Conservation (phyloP, 1,140 invertebrate species). For the Atta colombica region DNA sequence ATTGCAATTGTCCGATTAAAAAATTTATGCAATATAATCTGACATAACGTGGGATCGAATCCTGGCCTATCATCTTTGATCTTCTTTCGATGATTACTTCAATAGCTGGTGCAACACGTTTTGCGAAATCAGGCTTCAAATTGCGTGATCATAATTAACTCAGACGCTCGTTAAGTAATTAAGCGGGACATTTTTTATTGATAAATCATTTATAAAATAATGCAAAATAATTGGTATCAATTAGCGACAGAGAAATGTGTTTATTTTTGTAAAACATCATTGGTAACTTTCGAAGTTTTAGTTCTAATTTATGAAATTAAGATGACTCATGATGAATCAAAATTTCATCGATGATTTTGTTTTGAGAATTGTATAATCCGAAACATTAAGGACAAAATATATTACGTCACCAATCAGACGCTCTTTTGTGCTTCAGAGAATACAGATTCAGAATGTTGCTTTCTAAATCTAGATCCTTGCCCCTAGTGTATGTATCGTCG, state of each 20-base stretch:
- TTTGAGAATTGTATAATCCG: background rate
- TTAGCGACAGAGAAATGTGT: background rate
- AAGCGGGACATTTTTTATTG: background rate
- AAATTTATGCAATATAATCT: constrained; percentile 43
- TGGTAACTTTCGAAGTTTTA: constrained; percentile 2
- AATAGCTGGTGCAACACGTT: constrained; percentile 17
- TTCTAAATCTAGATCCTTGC: constrained; percentile 44
- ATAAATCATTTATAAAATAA: constrained; percentile 13
- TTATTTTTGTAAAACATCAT: background rate
- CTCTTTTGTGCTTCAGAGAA: constrained; percentile 33
- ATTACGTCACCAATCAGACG: constrained; percentile 13
- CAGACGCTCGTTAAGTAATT: constrained; percentile 18
- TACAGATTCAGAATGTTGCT: constrained; percentile 27
- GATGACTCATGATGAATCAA: constrained; percentile 6
- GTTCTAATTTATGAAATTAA: background rate
- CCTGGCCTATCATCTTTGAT: constrained; percentile 34
- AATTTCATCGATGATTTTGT: background rate
- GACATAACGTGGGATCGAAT: constrained; percentile 41
- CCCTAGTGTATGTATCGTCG: background rate
- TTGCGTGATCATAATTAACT: constrained; percentile 43
- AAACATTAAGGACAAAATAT: constrained; percentile 7
- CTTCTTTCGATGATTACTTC: constrained; percentile 46
- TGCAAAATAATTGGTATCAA: constrained; percentile 6
- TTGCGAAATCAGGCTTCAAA: constrained; percentile 36
- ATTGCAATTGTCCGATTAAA: constrained; percentile 21